Percentiles rank a stretch among this genome's conserved stretches.
phyloP scores from a whole-genome alignment of 2,113 vertebrate genomes.

The Climacteris rufus region DNA sequence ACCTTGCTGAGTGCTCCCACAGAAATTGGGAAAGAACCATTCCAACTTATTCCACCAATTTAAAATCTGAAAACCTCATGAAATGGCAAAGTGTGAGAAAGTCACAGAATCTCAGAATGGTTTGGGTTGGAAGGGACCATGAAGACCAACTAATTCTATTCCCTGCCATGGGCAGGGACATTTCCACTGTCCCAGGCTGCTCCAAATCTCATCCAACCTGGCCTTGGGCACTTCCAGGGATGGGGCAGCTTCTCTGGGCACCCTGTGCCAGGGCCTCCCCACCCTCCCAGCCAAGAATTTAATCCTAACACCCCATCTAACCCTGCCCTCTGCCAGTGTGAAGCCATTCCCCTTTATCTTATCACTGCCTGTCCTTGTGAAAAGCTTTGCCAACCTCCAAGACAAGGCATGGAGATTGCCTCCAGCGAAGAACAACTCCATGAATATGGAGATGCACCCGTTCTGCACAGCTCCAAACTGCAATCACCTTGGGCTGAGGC shows the following conservation, averaged over 20 bases:
- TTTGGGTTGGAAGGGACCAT: not conserved
- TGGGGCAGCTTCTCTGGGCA: not conserved
- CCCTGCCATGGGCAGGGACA: not conserved
- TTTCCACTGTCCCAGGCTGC: accelerated
- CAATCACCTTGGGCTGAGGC: not conserved
- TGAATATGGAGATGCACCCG: not conserved
- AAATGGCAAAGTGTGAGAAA: not conserved
- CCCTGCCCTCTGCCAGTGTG: not conserved
- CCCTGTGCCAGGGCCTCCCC: not conserved
- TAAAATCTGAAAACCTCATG: not conserved
- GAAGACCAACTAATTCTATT: accelerated
- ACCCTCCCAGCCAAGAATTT: not conserved
- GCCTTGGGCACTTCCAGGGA: not conserved
- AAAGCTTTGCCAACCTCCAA: not conserved
- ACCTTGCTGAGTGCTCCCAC: not conserved
- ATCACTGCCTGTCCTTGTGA: not conserved
- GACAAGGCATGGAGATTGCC: accelerated
- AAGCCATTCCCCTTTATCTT: not conserved
- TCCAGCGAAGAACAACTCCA: not conserved
- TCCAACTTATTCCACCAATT: not conserved
- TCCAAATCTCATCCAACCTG: accelerated
- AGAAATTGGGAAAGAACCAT: not conserved
- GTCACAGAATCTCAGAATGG: not conserved
- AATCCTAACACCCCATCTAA: not conserved
- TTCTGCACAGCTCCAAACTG: no score